Evolutionary conservation across 1,140 invertebrate species (phyloP).

Genomic region (Lucilia cuprina): DNA sequence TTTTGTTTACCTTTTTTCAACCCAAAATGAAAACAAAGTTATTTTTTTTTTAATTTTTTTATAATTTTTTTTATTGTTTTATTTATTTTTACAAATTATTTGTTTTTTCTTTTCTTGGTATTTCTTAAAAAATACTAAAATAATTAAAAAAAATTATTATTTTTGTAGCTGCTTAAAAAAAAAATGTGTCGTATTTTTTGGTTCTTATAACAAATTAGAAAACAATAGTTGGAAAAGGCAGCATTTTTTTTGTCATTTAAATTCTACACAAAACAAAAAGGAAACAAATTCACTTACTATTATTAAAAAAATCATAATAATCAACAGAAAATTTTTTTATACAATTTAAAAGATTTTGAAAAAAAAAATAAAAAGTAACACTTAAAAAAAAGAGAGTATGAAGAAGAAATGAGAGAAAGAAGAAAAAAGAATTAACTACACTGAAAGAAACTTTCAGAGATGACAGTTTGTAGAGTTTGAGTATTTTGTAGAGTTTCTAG

Average conservation of each 20-base stretch:
- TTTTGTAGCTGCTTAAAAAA: constrained; percentile 8
- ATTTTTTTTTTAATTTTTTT: neutral
- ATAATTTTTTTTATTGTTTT: constrained; percentile 17
- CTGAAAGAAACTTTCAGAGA: neutral
- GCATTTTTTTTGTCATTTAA: neutral
- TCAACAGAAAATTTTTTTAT: neutral
- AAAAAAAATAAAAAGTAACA: neutral
- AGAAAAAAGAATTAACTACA: neutral
- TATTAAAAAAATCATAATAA: neutral
- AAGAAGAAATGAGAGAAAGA: neutral
- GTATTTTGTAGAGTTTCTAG: constrained; percentile 11
- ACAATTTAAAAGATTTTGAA: neutral
- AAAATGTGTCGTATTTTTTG: neutral
- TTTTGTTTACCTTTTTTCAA: too few relatives aligned
- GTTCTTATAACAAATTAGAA: constrained; percentile 28
- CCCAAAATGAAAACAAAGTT: neutral
- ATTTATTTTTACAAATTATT: constrained; percentile 22
- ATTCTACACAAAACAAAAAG: constrained; percentile 3
- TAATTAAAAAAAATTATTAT: constrained; percentile 24
- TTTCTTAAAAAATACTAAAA: constrained; percentile 35
- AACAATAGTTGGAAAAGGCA: constrained; percentile 5
- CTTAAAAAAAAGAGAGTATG: neutral
- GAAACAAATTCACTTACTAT: neutral
- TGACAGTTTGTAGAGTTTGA: neutral
- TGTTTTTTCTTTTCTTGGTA: constrained; percentile 17